Percentiles rank a stretch among this genome's conserved stretches.
phyloP scores from a whole-genome alignment of 1,140 invertebrate species.

The Cryptotermes secundus region DNA sequence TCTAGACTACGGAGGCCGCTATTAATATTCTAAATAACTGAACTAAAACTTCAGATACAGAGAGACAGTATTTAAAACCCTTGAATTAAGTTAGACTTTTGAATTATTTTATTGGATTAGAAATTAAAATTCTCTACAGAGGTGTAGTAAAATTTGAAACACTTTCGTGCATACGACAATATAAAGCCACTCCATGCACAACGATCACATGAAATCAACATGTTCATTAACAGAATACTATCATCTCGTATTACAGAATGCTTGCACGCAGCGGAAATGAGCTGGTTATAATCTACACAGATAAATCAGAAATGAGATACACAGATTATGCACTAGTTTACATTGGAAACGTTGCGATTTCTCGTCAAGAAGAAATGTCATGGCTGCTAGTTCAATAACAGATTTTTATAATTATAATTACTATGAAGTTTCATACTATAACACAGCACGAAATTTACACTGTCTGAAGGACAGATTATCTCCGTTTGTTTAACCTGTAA shows the following conservation, averaged over 20 bases:
- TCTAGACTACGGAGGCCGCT: no score
- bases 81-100: no score
- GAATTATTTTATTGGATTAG: no score
- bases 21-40: no score
- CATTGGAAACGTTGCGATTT: neutral
- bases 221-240: neutral
- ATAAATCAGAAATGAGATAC: neutral
- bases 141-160: neutral
- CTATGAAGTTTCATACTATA: neutral
- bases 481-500: no score
- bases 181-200: neutral
- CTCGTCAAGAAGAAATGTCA: neutral
- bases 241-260: neutral
- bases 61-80: no score
- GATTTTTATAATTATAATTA: neutral
- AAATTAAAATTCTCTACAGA: no score
- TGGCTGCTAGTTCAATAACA: neutral
- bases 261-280: conserved; percentile 1
- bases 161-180: neutral
- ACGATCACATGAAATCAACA: neutral
- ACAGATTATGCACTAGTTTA: neutral
- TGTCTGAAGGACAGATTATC: no score
- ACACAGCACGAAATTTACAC: neutral
- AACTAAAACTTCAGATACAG: no score
- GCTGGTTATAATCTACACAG: neutral